These are phyloP conservation scores for Ridgeia piscesae DNA, from an alignment of 1,140 invertebrate genomes.

Conservation along the genomic window DNA sequence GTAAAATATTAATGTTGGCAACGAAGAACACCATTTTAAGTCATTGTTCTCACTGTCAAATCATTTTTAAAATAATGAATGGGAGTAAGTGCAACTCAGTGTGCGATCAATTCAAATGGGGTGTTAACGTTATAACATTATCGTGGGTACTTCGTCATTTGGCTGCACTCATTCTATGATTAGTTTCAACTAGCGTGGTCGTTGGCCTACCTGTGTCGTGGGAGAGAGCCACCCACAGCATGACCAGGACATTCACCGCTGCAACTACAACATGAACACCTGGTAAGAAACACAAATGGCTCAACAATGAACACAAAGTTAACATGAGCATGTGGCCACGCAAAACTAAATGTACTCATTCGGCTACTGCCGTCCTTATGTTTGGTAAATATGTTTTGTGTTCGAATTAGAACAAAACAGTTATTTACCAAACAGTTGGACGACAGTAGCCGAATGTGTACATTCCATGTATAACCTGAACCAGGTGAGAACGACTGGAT, in stretches of 20 bases:
- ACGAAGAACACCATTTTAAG: too few species aligned
- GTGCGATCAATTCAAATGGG: too few species aligned
- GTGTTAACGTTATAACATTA: too few species aligned
- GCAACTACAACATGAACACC: not conserved
- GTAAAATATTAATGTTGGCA: too few species aligned
- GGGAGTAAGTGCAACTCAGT: too few species aligned
- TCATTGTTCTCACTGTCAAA: too few species aligned
- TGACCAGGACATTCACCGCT: not conserved
- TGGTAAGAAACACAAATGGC: not conserved
- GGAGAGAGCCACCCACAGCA: not conserved
- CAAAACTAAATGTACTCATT: not conserved
- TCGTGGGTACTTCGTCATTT: too few species aligned
- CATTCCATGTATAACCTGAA: not conserved
- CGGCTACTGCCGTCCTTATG: too few species aligned
- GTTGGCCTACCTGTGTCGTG: not conserved
- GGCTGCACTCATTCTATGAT: too few species aligned
- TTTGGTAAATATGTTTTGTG: too few species aligned
- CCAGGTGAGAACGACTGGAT: not conserved
- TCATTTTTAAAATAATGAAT: too few species aligned
- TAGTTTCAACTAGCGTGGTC: not conserved
- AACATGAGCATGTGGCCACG: not conserved
- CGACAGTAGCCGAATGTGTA: not conserved
- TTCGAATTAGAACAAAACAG: too few species aligned
- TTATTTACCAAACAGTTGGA: not conserved
- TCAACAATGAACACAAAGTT: not conserved